Conservation (phyloP, 2,888 invertebrate genomes). For the Anorthoa munda region DNA sequence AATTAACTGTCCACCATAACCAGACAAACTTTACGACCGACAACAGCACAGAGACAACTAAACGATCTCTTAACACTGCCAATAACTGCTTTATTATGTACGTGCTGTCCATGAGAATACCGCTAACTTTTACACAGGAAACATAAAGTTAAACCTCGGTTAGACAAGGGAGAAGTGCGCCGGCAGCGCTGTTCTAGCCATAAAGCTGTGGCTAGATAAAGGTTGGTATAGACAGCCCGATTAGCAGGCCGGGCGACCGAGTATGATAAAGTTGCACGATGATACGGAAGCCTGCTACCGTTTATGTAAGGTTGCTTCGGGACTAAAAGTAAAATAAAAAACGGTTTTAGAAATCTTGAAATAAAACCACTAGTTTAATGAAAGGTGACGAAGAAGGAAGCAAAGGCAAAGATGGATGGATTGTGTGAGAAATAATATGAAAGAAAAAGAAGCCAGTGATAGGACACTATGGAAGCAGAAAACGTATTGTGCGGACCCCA, state of each 20-base stretch:
- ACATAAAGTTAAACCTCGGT: slow-evolving; percentile 48
- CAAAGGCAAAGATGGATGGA: no score
- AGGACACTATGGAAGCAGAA: no score
- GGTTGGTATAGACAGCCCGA: slow-evolving; percentile 18
- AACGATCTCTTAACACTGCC: background rate
- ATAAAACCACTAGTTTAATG: no score
- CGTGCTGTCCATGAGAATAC: slow-evolving; percentile 13
- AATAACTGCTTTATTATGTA: slow-evolving; percentile 4
- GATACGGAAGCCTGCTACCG: background rate
- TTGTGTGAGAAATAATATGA: no score
- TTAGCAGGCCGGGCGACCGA: slow-evolving; percentile 9
- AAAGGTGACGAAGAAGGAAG: no score
- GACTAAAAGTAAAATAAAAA: no score
- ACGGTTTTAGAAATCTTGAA: no score
- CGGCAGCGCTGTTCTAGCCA: slow-evolving; percentile 15
- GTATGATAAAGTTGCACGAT: slow-evolving; percentile 12
- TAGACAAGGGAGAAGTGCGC: slow-evolving; percentile 30
- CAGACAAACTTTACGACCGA: slow-evolving; percentile 8
- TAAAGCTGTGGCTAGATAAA: slow-evolving; percentile 34
- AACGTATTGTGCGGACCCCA: no score
- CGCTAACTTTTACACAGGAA: slow-evolving; percentile 40
- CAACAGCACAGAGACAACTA: background rate
- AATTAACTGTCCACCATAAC: background rate
- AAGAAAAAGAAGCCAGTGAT: no score
- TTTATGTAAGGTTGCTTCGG: background rate